Evolutionary conservation across 2,797 vertebrate genomes (phyloP).

Genomic region (Hoplostethus mediterraneus): DNA sequence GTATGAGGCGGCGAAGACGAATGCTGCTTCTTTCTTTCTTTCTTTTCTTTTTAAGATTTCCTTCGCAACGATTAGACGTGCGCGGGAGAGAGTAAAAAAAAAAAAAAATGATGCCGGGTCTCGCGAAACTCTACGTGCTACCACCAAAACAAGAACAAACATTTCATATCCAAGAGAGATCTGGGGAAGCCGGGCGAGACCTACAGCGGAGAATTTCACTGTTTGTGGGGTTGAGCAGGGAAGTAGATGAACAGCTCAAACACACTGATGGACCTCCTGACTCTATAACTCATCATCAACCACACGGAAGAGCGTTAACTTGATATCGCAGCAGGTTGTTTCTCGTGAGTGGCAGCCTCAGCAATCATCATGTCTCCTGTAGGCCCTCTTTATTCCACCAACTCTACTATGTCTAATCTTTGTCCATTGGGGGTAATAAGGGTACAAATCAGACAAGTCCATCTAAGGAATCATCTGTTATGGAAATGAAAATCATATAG

Average conservation of each 20-base stretch:
- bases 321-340: conserved; percentile 46
- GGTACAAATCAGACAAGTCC: conserved; percentile 14
- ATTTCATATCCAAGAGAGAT: conserved; percentile 52
- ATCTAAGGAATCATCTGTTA: conserved; percentile 34
- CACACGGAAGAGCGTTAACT: conserved; percentile 29
- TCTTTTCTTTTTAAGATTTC: conserved; percentile 20
- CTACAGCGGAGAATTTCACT: conserved; percentile 31
- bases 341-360: conserved; percentile 38
- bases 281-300: conserved; percentile 25
- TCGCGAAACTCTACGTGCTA: conserved; percentile 39
- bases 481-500: conserved; percentile 53
- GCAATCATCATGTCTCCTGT: conserved; percentile 14
- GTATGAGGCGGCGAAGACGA: conserved; percentile 64
- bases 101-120: conserved; percentile 49
- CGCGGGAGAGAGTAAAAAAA: conserved; percentile 17
- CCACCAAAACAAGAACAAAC: conserved; percentile 36
- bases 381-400: neutral
- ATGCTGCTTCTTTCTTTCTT: conserved; percentile 50
- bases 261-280: conserved; percentile 46
- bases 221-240: conserved; percentile 28
- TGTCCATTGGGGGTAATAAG: neutral
- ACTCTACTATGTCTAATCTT: neutral
- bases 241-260: conserved; percentile 39
- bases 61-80: conserved; percentile 65
- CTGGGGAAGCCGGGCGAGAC: conserved; percentile 43